A percentile compares a stretch with the other conserved stretches of the same genome.
phyloP scores from a whole-genome alignment of 2,797 vertebrate genomes.

The Xiphophorus birchmanni region DNA sequence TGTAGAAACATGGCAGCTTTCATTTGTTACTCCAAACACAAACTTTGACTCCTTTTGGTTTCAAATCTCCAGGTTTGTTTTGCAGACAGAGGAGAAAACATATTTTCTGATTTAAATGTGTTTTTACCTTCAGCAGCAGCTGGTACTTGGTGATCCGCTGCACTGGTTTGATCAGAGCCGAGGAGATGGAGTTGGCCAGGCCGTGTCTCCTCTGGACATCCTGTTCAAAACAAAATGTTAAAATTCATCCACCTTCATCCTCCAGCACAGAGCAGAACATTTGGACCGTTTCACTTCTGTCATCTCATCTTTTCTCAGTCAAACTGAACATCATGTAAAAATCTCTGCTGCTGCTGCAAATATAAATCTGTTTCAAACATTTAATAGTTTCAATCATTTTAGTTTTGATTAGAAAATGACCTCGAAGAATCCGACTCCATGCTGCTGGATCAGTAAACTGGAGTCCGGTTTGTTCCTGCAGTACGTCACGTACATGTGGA shows the following conservation, averaged over 20 bases:
- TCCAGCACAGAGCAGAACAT: neutral
- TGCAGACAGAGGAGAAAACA: neutral
- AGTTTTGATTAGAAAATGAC: slow-evolving; percentile 64
- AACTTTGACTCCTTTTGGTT: neutral
- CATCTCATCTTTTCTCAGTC: neutral
- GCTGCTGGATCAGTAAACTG: slow-evolving; percentile 94
- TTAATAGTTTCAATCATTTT: neutral
- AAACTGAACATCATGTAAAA: neutral
- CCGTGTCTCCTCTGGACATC: slow-evolving; percentile 96
- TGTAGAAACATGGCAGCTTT: neutral
- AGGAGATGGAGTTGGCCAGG: slow-evolving; percentile 95
- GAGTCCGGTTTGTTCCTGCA: slow-evolving; percentile 99
- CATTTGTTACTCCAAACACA: neutral
- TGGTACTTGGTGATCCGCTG: slow-evolving; percentile 99
- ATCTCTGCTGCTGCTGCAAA: neutral
- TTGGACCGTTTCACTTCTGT: neutral
- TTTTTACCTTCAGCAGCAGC: slow-evolving; percentile 91
- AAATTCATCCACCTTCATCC: neutral
- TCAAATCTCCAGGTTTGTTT: neutral
- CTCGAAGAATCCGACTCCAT: slow-evolving; percentile 94
- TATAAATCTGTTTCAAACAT: neutral
- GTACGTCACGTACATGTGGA: slow-evolving; percentile 99
- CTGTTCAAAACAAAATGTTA: slow-evolving; percentile 67
- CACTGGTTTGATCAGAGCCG: slow-evolving; percentile 96
- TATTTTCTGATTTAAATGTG: neutral